A percentile compares a stretch with the other conserved stretches of the same genome.
These are phyloP conservation scores for Mactra quadrangularis DNA, from an alignment of 1,140 invertebrate species.

Conservation along the genomic window DNA sequence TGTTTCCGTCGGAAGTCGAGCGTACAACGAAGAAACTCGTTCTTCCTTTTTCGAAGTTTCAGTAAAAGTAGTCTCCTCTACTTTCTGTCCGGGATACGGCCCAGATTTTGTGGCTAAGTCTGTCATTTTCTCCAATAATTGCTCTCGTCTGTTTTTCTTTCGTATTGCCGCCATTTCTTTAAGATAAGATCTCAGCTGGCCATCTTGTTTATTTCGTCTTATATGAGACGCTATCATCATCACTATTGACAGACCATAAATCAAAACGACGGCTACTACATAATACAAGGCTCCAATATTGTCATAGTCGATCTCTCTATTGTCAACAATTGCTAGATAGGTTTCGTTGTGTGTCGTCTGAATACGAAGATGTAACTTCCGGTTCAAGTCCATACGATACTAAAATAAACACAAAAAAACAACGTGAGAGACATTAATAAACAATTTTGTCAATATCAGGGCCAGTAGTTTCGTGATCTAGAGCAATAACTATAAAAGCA, in stretches of 20 bases:
- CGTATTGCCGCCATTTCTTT: constrained; percentile 79
- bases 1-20: constrained; percentile 35
- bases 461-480: too few relatives aligned
- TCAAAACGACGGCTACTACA: constrained; percentile 81
- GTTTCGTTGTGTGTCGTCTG: constrained; percentile 67
- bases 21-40: constrained; percentile 1
- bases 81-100: constrained; percentile 4
- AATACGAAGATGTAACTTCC: constrained; percentile 67
- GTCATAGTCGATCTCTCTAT: constrained; percentile 68
- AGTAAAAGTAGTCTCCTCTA: constrained; percentile 2
- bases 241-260: constrained; percentile 81
- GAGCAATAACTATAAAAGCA: too few relatives aligned
- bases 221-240: constrained; percentile 83
- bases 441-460: too few relatives aligned
- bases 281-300: constrained; percentile 82
- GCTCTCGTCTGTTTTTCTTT: constrained; percentile 76
- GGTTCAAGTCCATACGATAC: constrained; percentile 58
- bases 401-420: not conserved
- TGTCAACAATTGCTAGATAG: constrained; percentile 71
- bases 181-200: constrained; percentile 78
- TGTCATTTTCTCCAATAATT: constrained; percentile 70
- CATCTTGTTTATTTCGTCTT: constrained; percentile 81
- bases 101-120: constrained; percentile 62
- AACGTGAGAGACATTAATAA: too few relatives aligned
- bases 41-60: constrained; percentile 29